Conservation (phyloP, 1,140 invertebrate species). For the Cecropterus lyciades region DNA sequence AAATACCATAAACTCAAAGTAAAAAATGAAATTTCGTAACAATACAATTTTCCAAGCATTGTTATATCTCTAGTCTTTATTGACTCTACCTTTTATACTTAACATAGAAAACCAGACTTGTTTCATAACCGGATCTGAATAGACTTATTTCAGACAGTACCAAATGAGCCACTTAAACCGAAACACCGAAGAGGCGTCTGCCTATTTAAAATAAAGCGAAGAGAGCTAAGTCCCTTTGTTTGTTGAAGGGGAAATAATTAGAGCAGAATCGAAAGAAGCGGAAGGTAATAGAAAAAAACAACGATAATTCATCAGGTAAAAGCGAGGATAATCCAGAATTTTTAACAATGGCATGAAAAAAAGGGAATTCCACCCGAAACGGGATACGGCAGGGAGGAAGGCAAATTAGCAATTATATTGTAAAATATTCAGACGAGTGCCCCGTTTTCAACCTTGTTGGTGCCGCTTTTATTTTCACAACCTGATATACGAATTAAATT, state of each 20-base stretch:
- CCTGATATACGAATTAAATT: slow-evolving; percentile 39
- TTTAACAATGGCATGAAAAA: slow-evolving; percentile 65
- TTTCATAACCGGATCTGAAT: slow-evolving; percentile 5
- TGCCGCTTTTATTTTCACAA: slow-evolving; percentile 55
- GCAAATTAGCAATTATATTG: slow-evolving; percentile 78
- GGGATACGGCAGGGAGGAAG: slow-evolving; percentile 51
- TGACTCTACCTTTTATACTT: neutral
- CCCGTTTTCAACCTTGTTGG: slow-evolving; percentile 58
- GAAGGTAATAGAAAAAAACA: slow-evolving; percentile 66
- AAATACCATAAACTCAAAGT: too few relatives aligned
- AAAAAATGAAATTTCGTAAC: too few relatives aligned
- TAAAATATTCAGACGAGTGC: slow-evolving; percentile 53
- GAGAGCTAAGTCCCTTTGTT: slow-evolving; percentile 66
- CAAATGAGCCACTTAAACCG: slow-evolving; percentile 32
- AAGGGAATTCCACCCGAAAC: slow-evolving; percentile 49
- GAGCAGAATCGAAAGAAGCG: slow-evolving; percentile 64
- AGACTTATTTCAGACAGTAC: slow-evolving; percentile 25
- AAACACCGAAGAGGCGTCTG: slow-evolving; percentile 35
- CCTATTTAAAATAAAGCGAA: slow-evolving; percentile 49
- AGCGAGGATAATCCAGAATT: slow-evolving; percentile 69
- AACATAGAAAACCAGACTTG: neutral
- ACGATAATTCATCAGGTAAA: slow-evolving; percentile 77
- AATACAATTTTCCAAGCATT: too few relatives aligned
- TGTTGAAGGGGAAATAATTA: slow-evolving; percentile 78
- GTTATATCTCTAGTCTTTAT: too few relatives aligned